Evolutionary conservation across 2,888 invertebrate genomes (phyloP), one percentile per base, ranked within the genome.

Genomic region (Nomada lathburiana): DNA sequence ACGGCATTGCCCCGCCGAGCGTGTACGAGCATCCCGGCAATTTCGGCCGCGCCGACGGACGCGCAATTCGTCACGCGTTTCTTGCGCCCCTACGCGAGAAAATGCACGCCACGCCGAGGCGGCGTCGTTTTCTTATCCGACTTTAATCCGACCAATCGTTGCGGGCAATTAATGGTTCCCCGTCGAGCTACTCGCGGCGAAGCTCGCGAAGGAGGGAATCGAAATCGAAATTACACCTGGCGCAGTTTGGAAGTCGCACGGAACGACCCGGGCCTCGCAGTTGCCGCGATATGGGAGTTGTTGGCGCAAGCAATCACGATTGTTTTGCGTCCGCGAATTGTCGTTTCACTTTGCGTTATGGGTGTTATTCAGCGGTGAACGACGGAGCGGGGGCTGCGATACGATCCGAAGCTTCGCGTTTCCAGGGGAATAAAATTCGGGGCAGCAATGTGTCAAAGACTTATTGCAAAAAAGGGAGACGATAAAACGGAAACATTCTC

Each of bases 21-120:
- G 65, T 74, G 77, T 74, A 68, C 70, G 50, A 73, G 73, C 69
- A 55, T 78, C 78, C 65, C 52, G 42, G 62, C 74, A 83, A 74
- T 83, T 83, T 77, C 67, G 36, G 64, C 80, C 29, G n/a, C 52
- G 36, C 62, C 69, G 52, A 69, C 74, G 77, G 59, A 67, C 59
- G 53, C 18, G 57, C 74, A 53, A 67, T 83, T 68, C 82, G 62
- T 72, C 72, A 65, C 63, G 26, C 7, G 52, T 70, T 76, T 64
- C 67, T 71, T 20, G 60, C 59, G 11, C 55, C 26, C 57, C 57
- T 18, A 53, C 9, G 5, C 23, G 13, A 4, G 63, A 71, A 47
- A 59, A 52, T 53, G 29, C 23, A 11, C 47, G 13, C 47, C 26
- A 5, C 23, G 9, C 4, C 1, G 42, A 18, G 9, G 10, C 1